These are phyloP conservation scores for Gonatopus flavifemur DNA, from an alignment of 1,140 invertebrate species.

Conservation along the genomic window DNA sequence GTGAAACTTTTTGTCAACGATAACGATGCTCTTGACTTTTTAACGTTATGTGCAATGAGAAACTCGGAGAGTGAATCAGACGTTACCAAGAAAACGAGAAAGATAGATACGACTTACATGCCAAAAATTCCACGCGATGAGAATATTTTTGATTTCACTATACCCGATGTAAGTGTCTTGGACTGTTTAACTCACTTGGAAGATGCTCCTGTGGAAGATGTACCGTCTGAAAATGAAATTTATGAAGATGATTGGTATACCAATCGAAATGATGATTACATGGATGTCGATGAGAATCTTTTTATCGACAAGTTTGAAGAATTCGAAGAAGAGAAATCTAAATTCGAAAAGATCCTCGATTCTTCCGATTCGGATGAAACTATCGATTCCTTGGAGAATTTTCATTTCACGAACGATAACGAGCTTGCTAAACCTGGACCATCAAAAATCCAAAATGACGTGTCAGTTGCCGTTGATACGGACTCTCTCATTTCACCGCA, in stretches of 20 bases:
- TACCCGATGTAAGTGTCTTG: slow-evolving; percentile 31
- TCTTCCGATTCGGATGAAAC: slow-evolving; percentile 15
- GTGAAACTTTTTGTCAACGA: slow-evolving; percentile 46
- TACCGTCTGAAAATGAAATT: background rate
- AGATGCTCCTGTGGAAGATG: background rate
- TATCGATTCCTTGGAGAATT: no score
- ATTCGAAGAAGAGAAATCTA: background rate
- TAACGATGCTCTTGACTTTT: slow-evolving; percentile 42
- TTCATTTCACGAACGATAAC: no score
- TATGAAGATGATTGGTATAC: slow-evolving; percentile 1
- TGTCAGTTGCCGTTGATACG: no score
- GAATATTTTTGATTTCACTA: slow-evolving; percentile 30
- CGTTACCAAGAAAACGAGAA: background rate
- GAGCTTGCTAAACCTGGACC: no score
- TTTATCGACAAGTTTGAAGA: background rate
- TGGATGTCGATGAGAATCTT: no score
- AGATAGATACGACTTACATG: slow-evolving; percentile 31
- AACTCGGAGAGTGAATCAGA: slow-evolving; percentile 29
- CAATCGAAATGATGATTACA: background rate
- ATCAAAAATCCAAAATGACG: no score
- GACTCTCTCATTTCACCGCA: no score
- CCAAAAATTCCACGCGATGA: slow-evolving; percentile 11
- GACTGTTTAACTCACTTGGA: slow-evolving; percentile 18
- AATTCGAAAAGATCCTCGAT: slow-evolving; percentile 29
- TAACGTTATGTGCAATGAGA: slow-evolving; percentile 44